Evolutionary conservation across 2,888 invertebrate genomes (phyloP), one percentile per base, ranked within the genome.

Genomic region (Dolichomitus sp.): DNA sequence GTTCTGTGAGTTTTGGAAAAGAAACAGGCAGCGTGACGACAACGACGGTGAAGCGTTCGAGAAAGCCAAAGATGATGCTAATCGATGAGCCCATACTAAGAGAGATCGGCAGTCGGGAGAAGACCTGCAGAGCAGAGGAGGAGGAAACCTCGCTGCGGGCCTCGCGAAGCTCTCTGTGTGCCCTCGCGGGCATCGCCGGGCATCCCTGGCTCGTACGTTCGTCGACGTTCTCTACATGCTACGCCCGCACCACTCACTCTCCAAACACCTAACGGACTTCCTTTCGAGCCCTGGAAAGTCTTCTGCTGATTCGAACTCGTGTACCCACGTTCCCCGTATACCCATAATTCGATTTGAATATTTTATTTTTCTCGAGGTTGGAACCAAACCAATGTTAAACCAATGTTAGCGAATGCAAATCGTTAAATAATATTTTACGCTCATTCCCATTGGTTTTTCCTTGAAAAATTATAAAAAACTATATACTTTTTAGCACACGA

Each of bases 181-280:
- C 82, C 81, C 85, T 81, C 78, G 74, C 75, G 87, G 81, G 83
- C 83, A 87, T 88, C 84, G 86, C 88, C 87, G 88, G 90, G 88
- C 85, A 90, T 90, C 90, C 90, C 90, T 86, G 70, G 40, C 45
- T 63, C 54, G 54, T 52, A 33, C 65, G 75, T 70, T 80, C 63
- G 65, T 70, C 66, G 66, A 50, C 75, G 63, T 33, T 66, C 12
- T 66, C n/a, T 61, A 68, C 73, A 73, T 45, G 72, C 0, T 54
- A 61, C 66, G 74, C 68, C 50, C 61, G 50, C 61, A 48, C 40
- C 33, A 65, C 68, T 83, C 80, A 80, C 65, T 50, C 82, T 42
- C 81, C 81, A 70, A 86, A 92, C 93, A 93, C 93, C 92, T 93
- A 90, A 92, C 93, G 88, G 93, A 93, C 93, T 93, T 93, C 93